Evolutionary conservation across 2,797 vertebrate species (phyloP).

Genomic region (Streptopelia turtur): DNA sequence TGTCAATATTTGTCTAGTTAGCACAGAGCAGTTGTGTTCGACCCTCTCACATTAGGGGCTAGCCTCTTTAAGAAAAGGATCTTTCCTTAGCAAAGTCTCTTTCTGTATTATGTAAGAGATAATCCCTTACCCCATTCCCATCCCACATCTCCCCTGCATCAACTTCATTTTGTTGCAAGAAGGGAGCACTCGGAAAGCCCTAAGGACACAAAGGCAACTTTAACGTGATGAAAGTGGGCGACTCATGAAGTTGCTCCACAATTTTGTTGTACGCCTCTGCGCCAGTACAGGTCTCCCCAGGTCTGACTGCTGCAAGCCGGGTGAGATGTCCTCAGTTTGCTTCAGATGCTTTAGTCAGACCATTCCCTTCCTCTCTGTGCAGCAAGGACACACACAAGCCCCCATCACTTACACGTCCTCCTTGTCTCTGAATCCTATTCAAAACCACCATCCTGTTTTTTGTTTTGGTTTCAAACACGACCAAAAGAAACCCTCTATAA

Average conservation of each 20-base stretch:
- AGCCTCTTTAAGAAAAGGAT: slow-evolving; percentile 12
- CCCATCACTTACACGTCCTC: neutral
- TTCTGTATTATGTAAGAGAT: neutral
- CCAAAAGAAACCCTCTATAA: slow-evolving; percentile 41
- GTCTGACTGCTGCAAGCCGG: neutral
- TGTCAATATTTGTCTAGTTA: slow-evolving; percentile 37
- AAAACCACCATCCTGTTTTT: slow-evolving; percentile 18
- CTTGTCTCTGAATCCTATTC: neutral
- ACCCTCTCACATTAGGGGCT: neutral
- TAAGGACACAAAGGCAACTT: neutral
- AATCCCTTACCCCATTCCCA: slow-evolving; percentile 32
- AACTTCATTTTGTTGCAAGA: neutral
- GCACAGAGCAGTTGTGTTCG: neutral
- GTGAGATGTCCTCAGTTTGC: neutral
- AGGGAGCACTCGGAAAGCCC: neutral
- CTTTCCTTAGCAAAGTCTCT: neutral
- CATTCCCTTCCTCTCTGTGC: neutral
- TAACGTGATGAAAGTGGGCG: neutral
- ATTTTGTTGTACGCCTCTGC: neutral
- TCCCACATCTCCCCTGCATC: neutral
- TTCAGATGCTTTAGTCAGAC: neutral
- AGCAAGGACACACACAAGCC: neutral
- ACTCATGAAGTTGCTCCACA: neutral
- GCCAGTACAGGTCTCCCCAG: fast-evolving
- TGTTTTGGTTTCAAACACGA: slow-evolving; percentile 44